Evolutionary conservation across 2,113 vertebrate species (phyloP).

Genomic region (Nesogale talazaci): DNA sequence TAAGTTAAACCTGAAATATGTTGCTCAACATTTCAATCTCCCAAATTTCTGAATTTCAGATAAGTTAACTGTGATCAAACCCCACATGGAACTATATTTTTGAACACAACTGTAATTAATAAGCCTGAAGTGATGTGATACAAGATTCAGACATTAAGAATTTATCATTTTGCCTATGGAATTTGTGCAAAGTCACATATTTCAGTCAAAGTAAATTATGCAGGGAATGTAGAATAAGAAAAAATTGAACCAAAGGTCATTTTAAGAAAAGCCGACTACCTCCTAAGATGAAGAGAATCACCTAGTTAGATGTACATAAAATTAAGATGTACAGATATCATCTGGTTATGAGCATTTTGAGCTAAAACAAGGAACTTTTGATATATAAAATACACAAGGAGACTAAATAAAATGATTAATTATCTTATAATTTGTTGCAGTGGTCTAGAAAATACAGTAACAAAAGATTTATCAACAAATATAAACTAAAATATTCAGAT

Average conservation of each 20-base stretch:
- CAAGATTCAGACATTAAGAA: not conserved
- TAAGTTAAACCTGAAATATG: not conserved
- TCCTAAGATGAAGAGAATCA: not conserved
- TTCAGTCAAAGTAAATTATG: not conserved
- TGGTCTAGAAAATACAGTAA: not conserved
- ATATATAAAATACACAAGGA: not conserved
- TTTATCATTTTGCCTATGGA: not conserved
- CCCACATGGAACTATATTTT: not conserved
- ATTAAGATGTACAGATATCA: not conserved
- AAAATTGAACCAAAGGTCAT: not conserved
- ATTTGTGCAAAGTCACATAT: not conserved
- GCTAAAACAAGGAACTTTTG: not conserved
- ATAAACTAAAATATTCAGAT: not conserved
- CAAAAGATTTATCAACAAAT: not conserved
- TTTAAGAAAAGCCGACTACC: not conserved
- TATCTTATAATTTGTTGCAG: not conserved
- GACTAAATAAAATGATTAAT: not conserved
- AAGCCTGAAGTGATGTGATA: not conserved
- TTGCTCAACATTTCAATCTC: not conserved
- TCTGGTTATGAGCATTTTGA: not conserved
- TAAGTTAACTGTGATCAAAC: constrained; percentile 16
- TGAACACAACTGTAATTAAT: not conserved
- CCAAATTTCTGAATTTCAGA: not conserved
- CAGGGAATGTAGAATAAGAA: not conserved
- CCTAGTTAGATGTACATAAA: not conserved